phyloP scores from a whole-genome alignment of 2,797 vertebrate genomes.

The Taeniopygia guttata region DNA sequence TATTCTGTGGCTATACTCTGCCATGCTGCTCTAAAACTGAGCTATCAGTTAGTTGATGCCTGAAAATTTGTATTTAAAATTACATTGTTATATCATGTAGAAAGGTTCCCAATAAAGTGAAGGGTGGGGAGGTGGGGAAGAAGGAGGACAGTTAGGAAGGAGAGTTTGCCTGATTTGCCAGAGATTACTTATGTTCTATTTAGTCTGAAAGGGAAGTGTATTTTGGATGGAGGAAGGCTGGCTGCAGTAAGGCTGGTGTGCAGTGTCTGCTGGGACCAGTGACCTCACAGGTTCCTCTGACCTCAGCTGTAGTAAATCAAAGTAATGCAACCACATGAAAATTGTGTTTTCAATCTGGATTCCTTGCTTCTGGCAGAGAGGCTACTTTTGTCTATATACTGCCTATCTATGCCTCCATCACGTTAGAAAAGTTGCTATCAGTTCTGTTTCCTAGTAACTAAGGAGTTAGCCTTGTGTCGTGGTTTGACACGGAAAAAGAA shows the following conservation, averaged over 20 bases:
- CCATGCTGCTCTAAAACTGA: not conserved
- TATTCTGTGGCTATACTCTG: not conserved
- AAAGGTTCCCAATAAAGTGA: not conserved
- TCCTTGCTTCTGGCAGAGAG: not conserved
- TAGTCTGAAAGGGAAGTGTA: not conserved
- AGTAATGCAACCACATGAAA: not conserved
- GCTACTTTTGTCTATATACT: not conserved
- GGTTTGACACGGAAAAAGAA: no score
- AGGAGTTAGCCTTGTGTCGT: not conserved
- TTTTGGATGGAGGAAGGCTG: not conserved
- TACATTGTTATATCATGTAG: not conserved
- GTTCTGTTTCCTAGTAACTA: not conserved
- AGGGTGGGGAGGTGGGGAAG: not conserved
- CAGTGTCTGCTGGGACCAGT: not conserved
- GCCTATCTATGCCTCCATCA: not conserved
- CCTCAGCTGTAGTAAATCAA: not conserved
- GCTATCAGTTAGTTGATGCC: not conserved
- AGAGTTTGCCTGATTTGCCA: not conserved
- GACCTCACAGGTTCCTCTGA: not conserved
- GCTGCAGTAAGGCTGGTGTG: not conserved
- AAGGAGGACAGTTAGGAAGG: not conserved
- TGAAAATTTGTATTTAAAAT: not conserved
- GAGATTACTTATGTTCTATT: not conserved
- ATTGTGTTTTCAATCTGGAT: not conserved
- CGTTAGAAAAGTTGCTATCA: not conserved